Conservation (phyloP, 2,888 invertebrate genomes). For the Eupithecia inturbata region DNA sequence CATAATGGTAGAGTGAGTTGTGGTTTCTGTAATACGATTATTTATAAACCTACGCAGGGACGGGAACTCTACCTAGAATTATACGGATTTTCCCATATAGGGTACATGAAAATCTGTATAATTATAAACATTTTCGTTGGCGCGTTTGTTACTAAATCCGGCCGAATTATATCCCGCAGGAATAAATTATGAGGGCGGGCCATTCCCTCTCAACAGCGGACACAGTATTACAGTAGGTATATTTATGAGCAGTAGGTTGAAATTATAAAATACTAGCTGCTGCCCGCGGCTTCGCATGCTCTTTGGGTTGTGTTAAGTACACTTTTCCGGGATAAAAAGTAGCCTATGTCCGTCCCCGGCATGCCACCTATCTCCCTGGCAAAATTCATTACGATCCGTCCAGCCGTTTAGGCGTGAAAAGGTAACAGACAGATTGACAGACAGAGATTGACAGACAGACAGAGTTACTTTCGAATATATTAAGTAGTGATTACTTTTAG, state of each 20-base stretch:
- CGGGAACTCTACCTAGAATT: constrained; percentile 4
- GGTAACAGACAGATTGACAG: no score
- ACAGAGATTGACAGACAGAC: no score
- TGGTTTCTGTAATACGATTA: constrained; percentile 19
- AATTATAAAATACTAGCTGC: not conserved
- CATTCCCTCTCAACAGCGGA: constrained; percentile 68
- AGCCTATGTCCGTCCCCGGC: no score
- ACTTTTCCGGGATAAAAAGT: no score
- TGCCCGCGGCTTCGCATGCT: not conserved
- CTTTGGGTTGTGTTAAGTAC: no score
- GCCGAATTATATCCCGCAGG: constrained; percentile 73
- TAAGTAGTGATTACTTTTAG: no score
- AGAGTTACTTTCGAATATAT: no score
- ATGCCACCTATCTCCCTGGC: no score
- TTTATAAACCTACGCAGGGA: constrained; percentile 18
- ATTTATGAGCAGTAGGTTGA: not conserved
- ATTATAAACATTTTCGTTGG: constrained; percentile 64
- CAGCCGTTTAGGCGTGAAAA: no score
- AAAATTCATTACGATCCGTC: no score
- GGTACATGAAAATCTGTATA: constrained; percentile 51
- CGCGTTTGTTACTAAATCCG: constrained; percentile 73
- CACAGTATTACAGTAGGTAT: constrained; percentile 23
- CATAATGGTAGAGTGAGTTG: not conserved
- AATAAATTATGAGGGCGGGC: constrained; percentile 78
- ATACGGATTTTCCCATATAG: no score